Conservation (phyloP, 2,113 vertebrate species). For the Panthera uncia region DNA sequence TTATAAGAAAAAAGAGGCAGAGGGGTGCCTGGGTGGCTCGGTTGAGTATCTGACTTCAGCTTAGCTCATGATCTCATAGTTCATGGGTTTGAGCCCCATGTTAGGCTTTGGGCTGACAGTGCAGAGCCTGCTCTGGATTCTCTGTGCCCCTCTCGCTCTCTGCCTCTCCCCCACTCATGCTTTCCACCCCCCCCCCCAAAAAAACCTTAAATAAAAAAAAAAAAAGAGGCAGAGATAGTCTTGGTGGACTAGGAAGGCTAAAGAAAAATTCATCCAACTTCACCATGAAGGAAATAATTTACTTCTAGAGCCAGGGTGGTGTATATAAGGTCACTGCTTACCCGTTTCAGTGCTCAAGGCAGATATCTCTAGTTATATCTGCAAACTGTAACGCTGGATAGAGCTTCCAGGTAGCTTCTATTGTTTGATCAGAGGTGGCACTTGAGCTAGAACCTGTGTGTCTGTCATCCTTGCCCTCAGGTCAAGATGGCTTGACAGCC, state of each 20-base stretch:
- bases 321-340: background rate
- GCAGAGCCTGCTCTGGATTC: too few relatives aligned
- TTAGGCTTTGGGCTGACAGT: too few relatives aligned
- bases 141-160: too few relatives aligned
- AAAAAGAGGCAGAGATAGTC: background rate
- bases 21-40: too few relatives aligned
- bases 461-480: background rate
- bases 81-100: too few relatives aligned
- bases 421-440: background rate
- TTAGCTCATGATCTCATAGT: too few relatives aligned
- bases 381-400: background rate
- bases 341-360: background rate
- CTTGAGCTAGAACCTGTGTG: background rate
- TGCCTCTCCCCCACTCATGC: too few relatives aligned
- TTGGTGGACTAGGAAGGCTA: background rate
- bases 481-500: background rate
- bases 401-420: background rate
- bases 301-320: background rate
- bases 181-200: too few relatives aligned
- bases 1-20: too few relatives aligned
- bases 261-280: background rate
- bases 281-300: background rate
- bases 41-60: too few relatives aligned
- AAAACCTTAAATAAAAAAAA: too few relatives aligned
- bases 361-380: background rate